Evolutionary conservation across 1,140 invertebrate genomes (phyloP).

Genomic region (Cydia amplana): DNA sequence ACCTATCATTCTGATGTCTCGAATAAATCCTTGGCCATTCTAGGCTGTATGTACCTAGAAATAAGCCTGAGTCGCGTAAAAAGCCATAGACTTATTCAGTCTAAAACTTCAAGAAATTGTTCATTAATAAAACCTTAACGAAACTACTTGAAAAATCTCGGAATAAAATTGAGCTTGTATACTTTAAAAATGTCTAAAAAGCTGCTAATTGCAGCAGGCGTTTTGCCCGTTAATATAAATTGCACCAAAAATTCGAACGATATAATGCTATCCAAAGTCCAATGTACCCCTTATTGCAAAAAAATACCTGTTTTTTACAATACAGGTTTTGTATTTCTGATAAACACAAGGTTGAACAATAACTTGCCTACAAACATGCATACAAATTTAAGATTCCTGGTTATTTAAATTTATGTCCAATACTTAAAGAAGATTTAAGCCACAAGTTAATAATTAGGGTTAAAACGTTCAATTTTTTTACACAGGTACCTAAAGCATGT

Average conservation of each 20-base stretch:
- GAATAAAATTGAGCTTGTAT: slow-evolving; percentile 17
- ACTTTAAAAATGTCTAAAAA: slow-evolving; percentile 4
- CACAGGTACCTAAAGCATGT: too few species aligned
- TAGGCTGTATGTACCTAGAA: neutral
- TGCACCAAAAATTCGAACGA: neutral
- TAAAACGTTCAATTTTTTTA: too few species aligned
- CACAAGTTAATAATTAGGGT: too few species aligned
- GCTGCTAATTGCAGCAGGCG: neutral
- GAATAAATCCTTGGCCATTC: neutral
- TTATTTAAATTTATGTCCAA: too few species aligned
- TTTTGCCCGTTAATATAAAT: neutral
- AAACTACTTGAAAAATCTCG: neutral
- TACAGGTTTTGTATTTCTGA: too few species aligned
- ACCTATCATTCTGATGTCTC: too few species aligned
- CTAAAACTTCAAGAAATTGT: neutral
- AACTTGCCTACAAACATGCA: too few species aligned
- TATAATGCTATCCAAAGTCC: neutral
- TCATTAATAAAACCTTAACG: neutral
- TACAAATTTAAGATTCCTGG: too few species aligned
- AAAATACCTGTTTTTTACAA: too few species aligned
- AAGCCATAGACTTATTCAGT: neutral
- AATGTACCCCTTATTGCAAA: neutral
- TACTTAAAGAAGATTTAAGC: too few species aligned
- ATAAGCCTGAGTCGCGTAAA: neutral
- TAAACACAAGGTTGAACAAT: too few species aligned